These are phyloP conservation scores for Margaritifera margaritifera DNA, from an alignment of 2,888 invertebrate genomes.

Conservation along the genomic window DNA sequence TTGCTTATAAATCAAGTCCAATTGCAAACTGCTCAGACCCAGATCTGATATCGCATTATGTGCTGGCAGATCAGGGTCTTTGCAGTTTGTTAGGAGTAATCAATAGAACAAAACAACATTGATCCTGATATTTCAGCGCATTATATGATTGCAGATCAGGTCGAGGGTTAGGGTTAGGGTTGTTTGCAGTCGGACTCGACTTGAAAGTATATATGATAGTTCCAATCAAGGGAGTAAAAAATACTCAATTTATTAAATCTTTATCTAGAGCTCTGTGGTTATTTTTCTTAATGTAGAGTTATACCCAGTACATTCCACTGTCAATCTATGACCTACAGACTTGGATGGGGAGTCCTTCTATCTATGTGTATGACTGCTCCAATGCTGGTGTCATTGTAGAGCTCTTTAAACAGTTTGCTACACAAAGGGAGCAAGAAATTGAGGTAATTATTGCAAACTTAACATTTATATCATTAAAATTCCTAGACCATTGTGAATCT, in stretches of 20 bases:
- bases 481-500: not conserved
- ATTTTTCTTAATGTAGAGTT: conserved; percentile 79
- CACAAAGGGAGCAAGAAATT: conserved; percentile 66
- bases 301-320: conserved; percentile 99
- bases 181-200: too few relatives aligned
- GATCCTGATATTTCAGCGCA: too few relatives aligned
- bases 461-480: not conserved
- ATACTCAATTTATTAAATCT: not conserved
- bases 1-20: too few relatives aligned
- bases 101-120: too few relatives aligned
- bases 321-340: conserved; percentile 98
- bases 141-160: too few relatives aligned
- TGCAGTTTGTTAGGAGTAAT: too few relatives aligned
- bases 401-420: conserved; percentile 71
- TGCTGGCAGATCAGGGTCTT: too few relatives aligned
- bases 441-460: conserved; percentile 40
- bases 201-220: too few relatives aligned
- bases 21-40: too few relatives aligned
- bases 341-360: conserved; percentile 99
- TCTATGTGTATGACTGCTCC: conserved; percentile 99
- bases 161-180: too few relatives aligned
- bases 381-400: conserved; percentile 98
- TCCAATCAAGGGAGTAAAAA: too few relatives aligned
- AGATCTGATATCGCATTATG: too few relatives aligned
- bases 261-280: not conserved